phyloP scores from a whole-genome alignment of 2,888 invertebrate species.

The Erebia aethiops region DNA sequence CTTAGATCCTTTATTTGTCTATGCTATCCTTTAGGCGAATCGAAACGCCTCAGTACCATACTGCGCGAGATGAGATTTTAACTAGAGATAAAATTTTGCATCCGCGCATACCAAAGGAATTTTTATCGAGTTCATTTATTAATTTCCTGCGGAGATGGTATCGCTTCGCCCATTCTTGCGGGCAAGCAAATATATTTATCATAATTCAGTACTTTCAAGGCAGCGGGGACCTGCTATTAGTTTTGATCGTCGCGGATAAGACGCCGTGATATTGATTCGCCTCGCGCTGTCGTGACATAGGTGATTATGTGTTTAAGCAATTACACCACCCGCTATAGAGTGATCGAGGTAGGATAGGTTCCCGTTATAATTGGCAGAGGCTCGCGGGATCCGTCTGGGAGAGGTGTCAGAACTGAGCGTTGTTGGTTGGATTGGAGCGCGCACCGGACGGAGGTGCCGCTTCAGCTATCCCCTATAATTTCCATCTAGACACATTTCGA shows the following conservation, averaged over 20 bases:
- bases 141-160: conserved; percentile 33
- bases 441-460: conserved; percentile 50
- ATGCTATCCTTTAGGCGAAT: conserved; percentile 16
- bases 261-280: conserved; percentile 63
- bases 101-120: conserved; percentile 31
- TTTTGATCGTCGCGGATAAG: conserved; percentile 55
- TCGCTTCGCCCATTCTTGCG: conserved; percentile 24
- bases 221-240: conserved; percentile 29
- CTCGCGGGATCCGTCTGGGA: conserved; percentile 53
- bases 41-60: conserved; percentile 22
- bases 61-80: conserved; percentile 20
- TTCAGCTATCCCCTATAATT: conserved; percentile 66
- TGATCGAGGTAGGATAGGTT: conserved; percentile 53
- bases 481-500: conserved; percentile 53
- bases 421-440: conserved; percentile 44
- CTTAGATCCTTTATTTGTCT: conserved; percentile 8
- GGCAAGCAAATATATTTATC: conserved; percentile 41
- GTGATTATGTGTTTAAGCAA: conserved; percentile 73
- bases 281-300: conserved; percentile 57
- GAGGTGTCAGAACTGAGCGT: conserved; percentile 66
- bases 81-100: conserved; percentile 29
- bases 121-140: conserved; percentile 40
- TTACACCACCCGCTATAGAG: conserved; percentile 60
- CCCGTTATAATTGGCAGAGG: conserved; percentile 74
- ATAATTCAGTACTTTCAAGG: conserved; percentile 38